Evolutionary conservation across 2,797 vertebrate genomes (phyloP).

Genomic region (Podarcis siculus): DNA sequence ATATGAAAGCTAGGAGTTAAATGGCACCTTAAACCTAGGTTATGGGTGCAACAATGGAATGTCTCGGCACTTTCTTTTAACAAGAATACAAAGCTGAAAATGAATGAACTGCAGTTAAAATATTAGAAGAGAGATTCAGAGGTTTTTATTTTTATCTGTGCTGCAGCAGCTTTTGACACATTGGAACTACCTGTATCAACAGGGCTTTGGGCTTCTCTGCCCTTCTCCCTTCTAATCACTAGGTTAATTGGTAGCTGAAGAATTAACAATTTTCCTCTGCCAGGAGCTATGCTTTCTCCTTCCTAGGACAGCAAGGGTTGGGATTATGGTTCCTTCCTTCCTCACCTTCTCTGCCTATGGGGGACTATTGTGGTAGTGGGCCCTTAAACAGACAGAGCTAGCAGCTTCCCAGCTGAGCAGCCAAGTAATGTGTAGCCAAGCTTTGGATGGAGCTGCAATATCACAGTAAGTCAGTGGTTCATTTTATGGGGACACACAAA

Average conservation of each 20-base stretch:
- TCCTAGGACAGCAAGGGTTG: not conserved
- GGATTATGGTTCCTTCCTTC: not conserved
- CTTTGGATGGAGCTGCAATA: not conserved
- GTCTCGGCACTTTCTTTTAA: not conserved
- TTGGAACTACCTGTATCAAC: not conserved
- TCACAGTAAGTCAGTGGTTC: not conserved
- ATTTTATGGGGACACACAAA: fast-evolving
- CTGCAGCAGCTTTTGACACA: not conserved
- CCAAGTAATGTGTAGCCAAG: not conserved
- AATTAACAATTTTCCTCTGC: not conserved
- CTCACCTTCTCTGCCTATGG: not conserved
- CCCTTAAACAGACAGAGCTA: not conserved
- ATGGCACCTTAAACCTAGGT: too few species aligned
- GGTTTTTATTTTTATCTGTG: not conserved
- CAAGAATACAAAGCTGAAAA: not conserved
- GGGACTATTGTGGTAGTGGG: not conserved
- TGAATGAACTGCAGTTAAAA: not conserved
- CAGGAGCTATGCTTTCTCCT: not conserved
- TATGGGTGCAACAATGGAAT: too few species aligned
- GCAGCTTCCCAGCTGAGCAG: not conserved
- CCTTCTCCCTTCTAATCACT: not conserved
- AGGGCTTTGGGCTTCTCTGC: not conserved
- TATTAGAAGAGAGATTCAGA: not conserved
- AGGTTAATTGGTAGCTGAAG: not conserved
- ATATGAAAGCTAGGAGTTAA: too few species aligned